Percentiles rank a stretch among this genome's conserved stretches.
Conservation (phyloP, 2,113 vertebrate species). For the Rafetus swinhoei region DNA sequence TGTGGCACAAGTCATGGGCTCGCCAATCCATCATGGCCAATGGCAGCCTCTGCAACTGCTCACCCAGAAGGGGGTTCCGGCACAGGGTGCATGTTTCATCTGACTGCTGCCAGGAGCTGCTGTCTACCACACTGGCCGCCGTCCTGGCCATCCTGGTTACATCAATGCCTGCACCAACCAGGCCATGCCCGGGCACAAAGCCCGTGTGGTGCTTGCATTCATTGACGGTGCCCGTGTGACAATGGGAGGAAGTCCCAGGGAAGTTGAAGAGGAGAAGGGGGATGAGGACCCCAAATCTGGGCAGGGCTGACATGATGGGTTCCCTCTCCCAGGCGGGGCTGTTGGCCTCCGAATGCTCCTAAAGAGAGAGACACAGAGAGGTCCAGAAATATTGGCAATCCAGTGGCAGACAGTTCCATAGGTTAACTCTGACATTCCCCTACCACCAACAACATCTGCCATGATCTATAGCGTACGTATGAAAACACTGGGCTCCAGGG, state of each 20-base stretch:
- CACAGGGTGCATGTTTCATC: slow-evolving; percentile 82
- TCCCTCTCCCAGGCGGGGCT: background rate
- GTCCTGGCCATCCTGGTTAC: slow-evolving; percentile 70
- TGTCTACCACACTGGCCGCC: slow-evolving; percentile 58
- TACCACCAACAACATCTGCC: background rate
- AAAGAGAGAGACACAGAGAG: background rate
- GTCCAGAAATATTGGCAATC: background rate
- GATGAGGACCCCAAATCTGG: background rate
- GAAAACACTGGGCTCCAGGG: background rate
- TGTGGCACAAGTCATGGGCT: slow-evolving; percentile 69
- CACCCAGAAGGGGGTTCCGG: slow-evolving; percentile 70
- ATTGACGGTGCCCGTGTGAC: background rate
- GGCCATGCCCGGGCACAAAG: slow-evolving; percentile 66
- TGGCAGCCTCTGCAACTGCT: slow-evolving; percentile 79
- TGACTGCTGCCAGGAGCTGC: background rate
- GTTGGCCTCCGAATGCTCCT: background rate
- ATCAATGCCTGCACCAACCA: slow-evolving; percentile 76
- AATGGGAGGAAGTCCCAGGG: background rate
- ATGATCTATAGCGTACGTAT: background rate
- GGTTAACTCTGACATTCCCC: background rate
- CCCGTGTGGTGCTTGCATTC: slow-evolving; percentile 27
- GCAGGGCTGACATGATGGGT: no score
- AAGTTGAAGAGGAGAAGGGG: slow-evolving; percentile 35
- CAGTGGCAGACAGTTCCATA: background rate
- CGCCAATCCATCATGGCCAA: slow-evolving; percentile 83